These are phyloP conservation scores for Crocodylus rhombifer DNA, from an alignment of 2,797 vertebrate genomes.

Conservation along the genomic window DNA sequence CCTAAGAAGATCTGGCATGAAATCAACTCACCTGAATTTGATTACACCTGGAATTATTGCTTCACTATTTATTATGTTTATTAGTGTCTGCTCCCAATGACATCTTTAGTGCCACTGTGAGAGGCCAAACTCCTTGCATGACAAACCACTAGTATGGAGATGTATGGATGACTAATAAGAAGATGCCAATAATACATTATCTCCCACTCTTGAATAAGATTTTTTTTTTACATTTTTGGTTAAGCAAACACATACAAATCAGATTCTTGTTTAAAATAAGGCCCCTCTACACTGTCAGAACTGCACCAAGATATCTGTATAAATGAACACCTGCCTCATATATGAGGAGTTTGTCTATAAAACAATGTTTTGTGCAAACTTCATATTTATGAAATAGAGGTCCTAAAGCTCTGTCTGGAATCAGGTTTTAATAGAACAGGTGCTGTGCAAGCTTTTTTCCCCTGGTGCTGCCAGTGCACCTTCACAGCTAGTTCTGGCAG, in stretches of 20 bases:
- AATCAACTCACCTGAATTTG: conserved; percentile 57
- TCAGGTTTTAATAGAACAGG: background rate
- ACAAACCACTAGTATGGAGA: background rate
- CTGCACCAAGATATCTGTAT: background rate
- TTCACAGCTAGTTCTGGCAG: background rate
- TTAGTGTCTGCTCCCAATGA: conserved; percentile 39
- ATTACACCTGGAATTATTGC: conserved; percentile 61
- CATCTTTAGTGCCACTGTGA: background rate
- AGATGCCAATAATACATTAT: background rate
- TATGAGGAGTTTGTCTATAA: no score
- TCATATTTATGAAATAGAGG: background rate
- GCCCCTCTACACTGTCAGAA: background rate
- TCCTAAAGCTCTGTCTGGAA: background rate
- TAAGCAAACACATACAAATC: background rate
- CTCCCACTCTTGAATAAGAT: background rate
- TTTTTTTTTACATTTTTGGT: background rate
- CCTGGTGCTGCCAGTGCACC: background rate
- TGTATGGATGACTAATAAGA: background rate
- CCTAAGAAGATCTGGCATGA: conserved; percentile 49
- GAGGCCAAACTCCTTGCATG: background rate
- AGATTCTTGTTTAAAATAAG: background rate
- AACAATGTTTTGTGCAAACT: background rate
- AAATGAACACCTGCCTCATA: background rate
- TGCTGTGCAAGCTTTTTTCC: background rate
- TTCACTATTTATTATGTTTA: conserved; percentile 55